Evolutionary conservation across 2,888 invertebrate species (phyloP), one percentile per base, ranked within the genome.

Genomic region (Miltochrista miniata): DNA sequence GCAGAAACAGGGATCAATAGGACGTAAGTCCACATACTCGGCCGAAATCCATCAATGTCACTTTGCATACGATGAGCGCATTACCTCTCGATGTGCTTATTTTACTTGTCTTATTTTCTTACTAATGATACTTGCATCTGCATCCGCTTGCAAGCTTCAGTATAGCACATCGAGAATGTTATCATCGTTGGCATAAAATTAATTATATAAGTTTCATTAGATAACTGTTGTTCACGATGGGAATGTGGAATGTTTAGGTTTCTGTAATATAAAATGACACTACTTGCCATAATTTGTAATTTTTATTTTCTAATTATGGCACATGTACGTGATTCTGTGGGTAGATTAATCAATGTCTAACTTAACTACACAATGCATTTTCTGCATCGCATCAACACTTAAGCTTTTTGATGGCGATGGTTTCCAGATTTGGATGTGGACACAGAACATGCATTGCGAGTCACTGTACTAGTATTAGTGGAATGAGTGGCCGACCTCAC

Each of bases 1-100:
- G 71, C 93, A 93, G 79, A 94, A 94, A 85, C 94, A 94, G 81
- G 93, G 92, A 83, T 90, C 92, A 69, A 89, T 92, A 73, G 93
- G 93, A 84, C 93, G 94, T 94, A 94, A 94, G 94, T 93, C 85
- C 78, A 64, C 58, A 76, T 79, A 79, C 69, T 77, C 64, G 70
- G 51, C 71, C 51, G 68, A 53, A 61, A 53, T 59, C 61, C 72
- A 70, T 66, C 29, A 68, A 64, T 54, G 61, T 76, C 73, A 76
- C 76, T 73, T 75, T 76, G 72, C 79, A 55, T 81, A 83, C 85
- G 86, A 87, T 83, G 89, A 84, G 84, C 81, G 81, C 86, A 83
- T 83, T 82, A 79, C 77, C 74, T 81, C 81, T 90, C 83, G 85
- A 84, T 90, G 90, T 90, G 90, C 90, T 90, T 90, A 45, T 81